Conservation (phyloP, 2,888 invertebrate species). For the Drosophila prolongata region DNA sequence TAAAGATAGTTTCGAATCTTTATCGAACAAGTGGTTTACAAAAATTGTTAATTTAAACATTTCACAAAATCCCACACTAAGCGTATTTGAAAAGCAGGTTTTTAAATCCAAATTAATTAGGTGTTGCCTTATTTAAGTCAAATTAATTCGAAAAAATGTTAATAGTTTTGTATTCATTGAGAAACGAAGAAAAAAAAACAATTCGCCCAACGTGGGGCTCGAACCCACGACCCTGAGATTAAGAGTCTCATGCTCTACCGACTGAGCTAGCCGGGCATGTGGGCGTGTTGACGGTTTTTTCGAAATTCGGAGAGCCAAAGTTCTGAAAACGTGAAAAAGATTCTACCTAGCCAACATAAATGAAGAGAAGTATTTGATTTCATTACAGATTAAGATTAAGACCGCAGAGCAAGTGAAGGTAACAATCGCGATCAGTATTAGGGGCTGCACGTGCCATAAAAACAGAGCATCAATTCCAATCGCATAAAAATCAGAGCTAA, state of each 20-base stretch:
- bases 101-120: not conserved
- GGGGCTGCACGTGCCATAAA: not conserved
- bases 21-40: not conserved
- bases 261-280: constrained; percentile 84
- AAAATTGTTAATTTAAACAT: not conserved
- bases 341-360: too few relatives aligned
- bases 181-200: constrained; percentile 3
- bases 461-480: too few relatives aligned
- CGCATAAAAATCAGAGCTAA: not conserved
- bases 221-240: constrained; percentile 85
- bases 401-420: constrained; percentile 80
- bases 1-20: not conserved
- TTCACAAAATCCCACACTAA: not conserved
- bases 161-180: not conserved
- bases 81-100: not conserved
- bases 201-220: constrained; percentile 84
- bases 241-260: constrained; percentile 85
- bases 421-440: not conserved
- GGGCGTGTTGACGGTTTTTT: not conserved
- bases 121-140: constrained; percentile 3
- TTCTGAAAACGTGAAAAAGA: too few relatives aligned
- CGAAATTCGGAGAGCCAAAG: not conserved
- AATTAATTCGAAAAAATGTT: not conserved
- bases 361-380: too few relatives aligned
- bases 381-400: constrained; percentile 25